Conservation (phyloP, 2,113 vertebrate genomes). For the Xiphias gladius region DNA sequence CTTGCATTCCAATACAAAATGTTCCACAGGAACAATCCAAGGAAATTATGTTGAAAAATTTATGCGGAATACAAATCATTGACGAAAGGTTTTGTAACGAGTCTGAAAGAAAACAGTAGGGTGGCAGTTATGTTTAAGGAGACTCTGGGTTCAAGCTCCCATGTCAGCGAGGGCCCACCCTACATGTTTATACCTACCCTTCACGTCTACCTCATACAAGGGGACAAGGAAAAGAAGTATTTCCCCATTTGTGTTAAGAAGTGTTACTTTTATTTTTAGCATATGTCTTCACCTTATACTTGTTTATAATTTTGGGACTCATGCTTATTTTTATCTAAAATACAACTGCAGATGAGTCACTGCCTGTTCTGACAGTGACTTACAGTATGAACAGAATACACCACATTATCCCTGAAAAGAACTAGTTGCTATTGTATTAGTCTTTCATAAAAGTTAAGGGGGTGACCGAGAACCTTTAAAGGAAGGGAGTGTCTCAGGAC, state of each 20-base stretch:
- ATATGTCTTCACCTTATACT: not conserved
- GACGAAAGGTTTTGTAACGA: conserved; percentile 30
- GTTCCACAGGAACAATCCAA: conserved; percentile 74
- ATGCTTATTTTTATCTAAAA: not conserved
- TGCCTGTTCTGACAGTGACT: not conserved
- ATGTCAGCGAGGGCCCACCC: not conserved
- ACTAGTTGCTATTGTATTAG: not conserved
- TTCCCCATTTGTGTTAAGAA: not conserved
- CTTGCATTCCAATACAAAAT: conserved; percentile 48
- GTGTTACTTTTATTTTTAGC: not conserved
- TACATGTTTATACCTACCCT: not conserved
- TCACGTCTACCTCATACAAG: not conserved
- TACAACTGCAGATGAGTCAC: not conserved
- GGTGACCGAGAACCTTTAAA: conserved; percentile 31
- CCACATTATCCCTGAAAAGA: not conserved
- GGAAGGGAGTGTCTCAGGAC: conserved; percentile 31
- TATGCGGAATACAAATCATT: conserved; percentile 45
- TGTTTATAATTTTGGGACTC: not conserved
- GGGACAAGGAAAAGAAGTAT: not conserved
- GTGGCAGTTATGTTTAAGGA: not conserved
- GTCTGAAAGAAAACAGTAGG: conserved; percentile 31
- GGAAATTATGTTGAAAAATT: conserved; percentile 71
- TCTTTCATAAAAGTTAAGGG: not conserved
- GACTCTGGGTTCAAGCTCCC: not conserved
- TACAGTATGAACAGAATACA: not conserved